Conservation (phyloP, 2,888 invertebrate genomes). For the Cheilosia vernalis region DNA sequence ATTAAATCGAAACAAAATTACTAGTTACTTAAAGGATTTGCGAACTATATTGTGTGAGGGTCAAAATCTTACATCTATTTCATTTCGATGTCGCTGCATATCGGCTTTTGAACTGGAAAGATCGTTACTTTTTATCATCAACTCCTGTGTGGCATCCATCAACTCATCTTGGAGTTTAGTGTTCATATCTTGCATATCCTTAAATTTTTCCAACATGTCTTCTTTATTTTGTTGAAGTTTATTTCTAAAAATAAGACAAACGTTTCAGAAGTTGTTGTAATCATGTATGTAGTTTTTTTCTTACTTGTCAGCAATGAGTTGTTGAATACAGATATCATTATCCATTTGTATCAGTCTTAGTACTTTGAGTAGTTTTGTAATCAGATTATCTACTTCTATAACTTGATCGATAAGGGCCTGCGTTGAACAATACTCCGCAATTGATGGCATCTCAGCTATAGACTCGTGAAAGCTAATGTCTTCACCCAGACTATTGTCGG, state of each 20-base stretch:
- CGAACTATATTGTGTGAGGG: conserved; percentile 16
- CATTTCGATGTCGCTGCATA: conserved; percentile 85
- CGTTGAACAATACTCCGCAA: conserved; percentile 85
- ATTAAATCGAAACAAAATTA: conserved; percentile 10
- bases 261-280: too few relatives aligned
- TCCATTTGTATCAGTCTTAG: conserved; percentile 89
- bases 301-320: conserved; percentile 87
- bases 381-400: conserved; percentile 89
- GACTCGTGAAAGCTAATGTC: conserved; percentile 84
- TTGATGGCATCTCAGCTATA: conserved; percentile 83
- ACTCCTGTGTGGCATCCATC: conserved; percentile 85
- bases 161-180: conserved; percentile 85
- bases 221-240: conserved; percentile 83
- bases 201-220: conserved; percentile 84
- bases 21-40: conserved; percentile 18
- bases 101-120: conserved; percentile 84
- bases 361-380: conserved; percentile 89
- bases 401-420: conserved; percentile 89
- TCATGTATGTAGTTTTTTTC: conserved; percentile 73
- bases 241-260: conserved; percentile 78
- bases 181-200: conserved; percentile 85
- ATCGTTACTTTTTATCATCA: conserved; percentile 84
- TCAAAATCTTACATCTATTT: conserved; percentile 85
- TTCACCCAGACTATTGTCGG: conserved; percentile 81
- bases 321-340: conserved; percentile 87